Percentiles rank a stretch among this genome's conserved stretches.
phyloP scores from a whole-genome alignment of 2,797 vertebrate species.

The Poecilia gillii region DNA sequence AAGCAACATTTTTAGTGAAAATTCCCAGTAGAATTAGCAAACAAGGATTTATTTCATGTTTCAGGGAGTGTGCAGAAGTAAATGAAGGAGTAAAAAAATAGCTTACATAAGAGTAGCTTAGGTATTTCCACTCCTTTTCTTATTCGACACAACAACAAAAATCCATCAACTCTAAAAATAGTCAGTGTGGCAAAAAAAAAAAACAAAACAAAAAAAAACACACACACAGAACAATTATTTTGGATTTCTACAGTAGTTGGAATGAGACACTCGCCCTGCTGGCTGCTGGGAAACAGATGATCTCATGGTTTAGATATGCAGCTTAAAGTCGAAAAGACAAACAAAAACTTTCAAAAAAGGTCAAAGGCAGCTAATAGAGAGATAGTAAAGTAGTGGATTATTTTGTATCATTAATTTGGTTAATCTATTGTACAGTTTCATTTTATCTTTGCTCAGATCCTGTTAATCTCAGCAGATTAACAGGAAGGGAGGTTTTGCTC shows the following conservation, averaged over 20 bases:
- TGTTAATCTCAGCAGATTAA: background rate
- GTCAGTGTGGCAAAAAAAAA: too few species aligned
- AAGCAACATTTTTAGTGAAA: background rate
- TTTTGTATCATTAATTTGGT: background rate
- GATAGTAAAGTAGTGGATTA: background rate
- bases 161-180: background rate
- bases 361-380: background rate
- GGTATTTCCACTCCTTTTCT: background rate
- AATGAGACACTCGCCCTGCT: background rate
- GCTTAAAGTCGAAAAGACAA: background rate
- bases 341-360: background rate
- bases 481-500: background rate
- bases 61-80: background rate
- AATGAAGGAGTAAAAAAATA: background rate
- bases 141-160: background rate
- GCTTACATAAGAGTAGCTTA: background rate
- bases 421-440: background rate
- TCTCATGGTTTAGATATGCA: background rate
- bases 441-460: background rate
- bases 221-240: background rate
- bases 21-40: too few species aligned
- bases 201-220: too few species aligned
- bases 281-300: background rate
- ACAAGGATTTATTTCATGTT: background rate
- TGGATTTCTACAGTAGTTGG: background rate